Conservation (phyloP, 2,888 invertebrate species). For the Orthosia gothica region DNA sequence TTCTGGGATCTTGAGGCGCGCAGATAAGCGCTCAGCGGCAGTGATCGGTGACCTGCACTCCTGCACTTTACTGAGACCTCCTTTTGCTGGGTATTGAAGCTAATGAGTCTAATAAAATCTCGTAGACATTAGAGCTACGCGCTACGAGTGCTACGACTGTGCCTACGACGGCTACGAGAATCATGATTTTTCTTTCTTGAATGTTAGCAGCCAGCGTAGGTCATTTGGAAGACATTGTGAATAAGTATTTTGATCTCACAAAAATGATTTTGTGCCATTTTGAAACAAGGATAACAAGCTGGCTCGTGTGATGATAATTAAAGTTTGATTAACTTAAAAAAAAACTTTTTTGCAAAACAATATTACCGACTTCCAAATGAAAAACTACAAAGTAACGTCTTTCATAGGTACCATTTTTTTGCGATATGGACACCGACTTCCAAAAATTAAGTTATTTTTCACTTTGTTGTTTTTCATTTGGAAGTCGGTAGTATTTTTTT, state of each 20-base stretch:
- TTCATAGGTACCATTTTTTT: no score
- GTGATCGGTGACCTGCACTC: slow-evolving; percentile 58
- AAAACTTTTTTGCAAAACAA: no score
- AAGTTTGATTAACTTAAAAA: neutral
- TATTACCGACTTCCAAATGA: no score
- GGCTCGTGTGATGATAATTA: neutral
- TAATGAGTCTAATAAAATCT: slow-evolving; percentile 41
- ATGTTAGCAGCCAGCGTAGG: neutral
- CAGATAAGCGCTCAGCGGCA: slow-evolving; percentile 47
- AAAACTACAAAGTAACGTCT: no score
- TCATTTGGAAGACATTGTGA: neutral
- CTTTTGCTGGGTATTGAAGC: slow-evolving; percentile 45
- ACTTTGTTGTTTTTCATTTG: no score
- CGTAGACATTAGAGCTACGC: slow-evolving; percentile 14
- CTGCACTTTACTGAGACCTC: slow-evolving; percentile 43
- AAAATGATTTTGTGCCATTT: neutral
- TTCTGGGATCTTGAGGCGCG: slow-evolving; percentile 83
- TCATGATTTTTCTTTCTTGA: neutral
- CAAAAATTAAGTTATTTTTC: no score
- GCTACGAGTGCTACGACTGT: slow-evolving; percentile 34
- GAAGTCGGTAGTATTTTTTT: no score
- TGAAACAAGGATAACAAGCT: neutral
- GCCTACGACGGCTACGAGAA: slow-evolving; percentile 2
- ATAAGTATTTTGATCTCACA: neutral
- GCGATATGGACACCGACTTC: no score